These are phyloP conservation scores for Hyperoplus immaculatus DNA, from an alignment of 2,797 vertebrate species.

Conservation along the genomic window DNA sequence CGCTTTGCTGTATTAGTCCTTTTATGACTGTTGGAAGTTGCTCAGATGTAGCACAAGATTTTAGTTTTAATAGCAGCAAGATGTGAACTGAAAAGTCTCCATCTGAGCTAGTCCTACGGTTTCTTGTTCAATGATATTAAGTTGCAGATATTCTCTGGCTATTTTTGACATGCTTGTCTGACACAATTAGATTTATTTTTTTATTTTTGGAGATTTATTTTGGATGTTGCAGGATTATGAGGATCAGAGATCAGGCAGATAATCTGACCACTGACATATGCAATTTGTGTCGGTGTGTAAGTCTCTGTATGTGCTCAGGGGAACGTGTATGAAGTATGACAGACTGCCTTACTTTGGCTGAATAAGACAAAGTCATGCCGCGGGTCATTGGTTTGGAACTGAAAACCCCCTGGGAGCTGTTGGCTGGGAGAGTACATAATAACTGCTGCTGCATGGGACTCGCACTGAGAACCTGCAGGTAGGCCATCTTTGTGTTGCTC, in stretches of 20 bases:
- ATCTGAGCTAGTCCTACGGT: background rate
- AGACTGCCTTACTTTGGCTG: slow-evolving; percentile 44
- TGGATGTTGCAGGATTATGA: slow-evolving; percentile 76
- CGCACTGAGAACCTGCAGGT: slow-evolving; percentile 60
- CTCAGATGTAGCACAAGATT: background rate
- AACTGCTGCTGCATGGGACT: slow-evolving; percentile 55
- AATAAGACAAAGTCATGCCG: slow-evolving; percentile 48
- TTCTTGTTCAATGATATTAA: slow-evolving; percentile 19
- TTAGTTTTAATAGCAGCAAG: slow-evolving; percentile 4
- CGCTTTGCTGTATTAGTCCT: background rate
- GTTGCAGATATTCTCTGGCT: slow-evolving; percentile 7
- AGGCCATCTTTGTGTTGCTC: slow-evolving; percentile 31
- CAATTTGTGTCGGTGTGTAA: slow-evolving; percentile 62
- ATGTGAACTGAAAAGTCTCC: background rate
- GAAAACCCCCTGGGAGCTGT: slow-evolving; percentile 39
- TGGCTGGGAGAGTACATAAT: slow-evolving; percentile 27
- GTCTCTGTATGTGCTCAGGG: slow-evolving; percentile 27
- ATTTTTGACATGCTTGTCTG: slow-evolving; percentile 18
- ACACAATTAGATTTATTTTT: slow-evolving; percentile 35
- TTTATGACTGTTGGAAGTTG: background rate
- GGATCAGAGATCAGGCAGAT: slow-evolving; percentile 80
- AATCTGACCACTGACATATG: slow-evolving; percentile 79
- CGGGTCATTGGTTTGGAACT: slow-evolving; percentile 48
- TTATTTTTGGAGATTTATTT: slow-evolving; percentile 68
- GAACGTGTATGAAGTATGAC: slow-evolving; percentile 43